Evolutionary conservation across 2,888 invertebrate species (phyloP).

Genomic region (Strigamia maritima): DNA sequence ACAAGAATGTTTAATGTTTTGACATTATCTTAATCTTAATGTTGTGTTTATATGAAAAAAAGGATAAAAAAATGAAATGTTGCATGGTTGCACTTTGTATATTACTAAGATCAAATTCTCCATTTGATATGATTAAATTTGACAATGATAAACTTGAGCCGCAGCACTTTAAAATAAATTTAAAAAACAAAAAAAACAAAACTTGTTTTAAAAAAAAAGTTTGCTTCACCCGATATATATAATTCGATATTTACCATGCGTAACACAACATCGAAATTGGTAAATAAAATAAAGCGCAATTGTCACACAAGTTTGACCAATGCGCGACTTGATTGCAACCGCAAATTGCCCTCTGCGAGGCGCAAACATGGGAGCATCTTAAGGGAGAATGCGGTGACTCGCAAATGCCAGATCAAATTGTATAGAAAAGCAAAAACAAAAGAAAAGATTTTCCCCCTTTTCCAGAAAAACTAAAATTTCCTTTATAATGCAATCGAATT

Average conservation of each 20-base stretch:
- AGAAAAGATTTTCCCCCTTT: not conserved
- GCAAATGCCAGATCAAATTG: constrained; percentile 10
- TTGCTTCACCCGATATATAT: not conserved
- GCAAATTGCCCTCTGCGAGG: not conserved
- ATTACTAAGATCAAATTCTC: not conserved
- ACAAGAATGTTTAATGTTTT: constrained; percentile 27
- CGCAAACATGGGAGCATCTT: constrained; percentile 3
- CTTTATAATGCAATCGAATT: not conserved
- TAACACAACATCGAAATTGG: not conserved
- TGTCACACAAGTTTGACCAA: constrained; percentile 18
- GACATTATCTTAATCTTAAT: constrained; percentile 13
- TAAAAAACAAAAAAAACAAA: not conserved
- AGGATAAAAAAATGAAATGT: not conserved
- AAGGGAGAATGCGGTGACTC: constrained; percentile 2
- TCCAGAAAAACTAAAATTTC: not conserved
- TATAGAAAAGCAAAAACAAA: not conserved
- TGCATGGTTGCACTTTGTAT: not conserved
- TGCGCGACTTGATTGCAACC: constrained; percentile 6
- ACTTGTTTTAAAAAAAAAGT: not conserved
- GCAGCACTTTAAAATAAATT: not conserved
- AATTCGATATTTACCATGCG: not conserved
- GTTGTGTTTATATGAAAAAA: not conserved
- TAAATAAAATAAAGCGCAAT: constrained; percentile 12
- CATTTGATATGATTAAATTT: not conserved
- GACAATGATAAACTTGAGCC: not conserved